Evolutionary conservation across 2,797 vertebrate species (phyloP).

Genomic region (Sebastes iracundus): DNA sequence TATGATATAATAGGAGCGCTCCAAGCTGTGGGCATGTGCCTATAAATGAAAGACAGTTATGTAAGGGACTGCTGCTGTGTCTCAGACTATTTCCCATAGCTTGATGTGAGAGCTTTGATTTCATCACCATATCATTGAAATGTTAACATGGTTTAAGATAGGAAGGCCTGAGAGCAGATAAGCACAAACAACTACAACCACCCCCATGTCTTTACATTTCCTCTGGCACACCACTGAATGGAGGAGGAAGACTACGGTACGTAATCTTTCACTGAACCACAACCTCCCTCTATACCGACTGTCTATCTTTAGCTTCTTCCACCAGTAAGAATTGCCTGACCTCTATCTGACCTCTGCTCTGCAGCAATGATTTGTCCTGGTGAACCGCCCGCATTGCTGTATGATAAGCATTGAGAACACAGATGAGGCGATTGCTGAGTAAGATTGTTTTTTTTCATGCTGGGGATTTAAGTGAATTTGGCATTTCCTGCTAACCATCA

Average conservation of each 20-base stretch:
- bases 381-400: background rate
- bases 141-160: conserved; percentile 3
- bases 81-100: conserved; percentile 25
- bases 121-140: conserved; percentile 11
- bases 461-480: conserved; percentile 36
- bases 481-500: conserved; percentile 43
- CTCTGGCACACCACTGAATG: background rate
- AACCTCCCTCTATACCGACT: background rate
- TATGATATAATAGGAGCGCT: conserved; percentile 56
- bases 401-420: background rate
- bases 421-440: conserved; percentile 17
- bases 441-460: conserved; percentile 3
- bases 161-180: background rate
- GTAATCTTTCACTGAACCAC: background rate
- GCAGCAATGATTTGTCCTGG: background rate
- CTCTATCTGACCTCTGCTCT: conserved; percentile 32
- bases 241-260: background rate
- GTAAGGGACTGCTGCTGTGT: conserved; percentile 54
- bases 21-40: conserved; percentile 56
- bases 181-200: conserved; percentile 7
- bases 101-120: conserved; percentile 11
- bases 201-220: conserved; percentile 1
- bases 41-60: conserved; percentile 71
- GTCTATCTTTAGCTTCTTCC: conserved; percentile 10
- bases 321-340: conserved; percentile 6